These are phyloP conservation scores for Sinella curviseta DNA, from an alignment of 1,140 invertebrate species.

Conservation along the genomic window DNA sequence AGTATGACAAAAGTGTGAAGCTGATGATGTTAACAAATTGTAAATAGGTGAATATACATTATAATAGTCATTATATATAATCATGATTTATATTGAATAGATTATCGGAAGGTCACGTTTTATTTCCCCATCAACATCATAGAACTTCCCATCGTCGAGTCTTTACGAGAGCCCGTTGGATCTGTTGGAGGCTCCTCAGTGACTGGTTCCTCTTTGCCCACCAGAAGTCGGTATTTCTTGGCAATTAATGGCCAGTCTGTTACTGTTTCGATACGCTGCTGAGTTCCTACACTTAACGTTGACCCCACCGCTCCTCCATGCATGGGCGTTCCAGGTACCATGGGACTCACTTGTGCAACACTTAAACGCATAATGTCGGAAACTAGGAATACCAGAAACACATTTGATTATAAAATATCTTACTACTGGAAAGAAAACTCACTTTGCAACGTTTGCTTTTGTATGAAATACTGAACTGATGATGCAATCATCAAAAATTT, in stretches of 20 bases:
- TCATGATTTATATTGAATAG: background rate
- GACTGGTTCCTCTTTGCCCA: constrained; percentile 62
- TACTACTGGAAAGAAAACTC: background rate
- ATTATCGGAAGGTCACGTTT: background rate
- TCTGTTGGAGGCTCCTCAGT: background rate
- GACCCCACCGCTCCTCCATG: constrained; percentile 61
- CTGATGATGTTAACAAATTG: no score
- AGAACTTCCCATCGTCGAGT: background rate
- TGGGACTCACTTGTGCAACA: constrained; percentile 45
- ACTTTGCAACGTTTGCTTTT: no score
- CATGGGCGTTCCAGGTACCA: constrained; percentile 64
- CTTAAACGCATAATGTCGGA: constrained; percentile 45
- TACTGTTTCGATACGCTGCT: constrained; percentile 78
- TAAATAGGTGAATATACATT: no score
- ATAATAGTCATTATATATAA: no score
- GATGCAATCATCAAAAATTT: constrained; percentile 3
- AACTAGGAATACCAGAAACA: constrained; percentile 35
- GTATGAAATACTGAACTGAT: no score
- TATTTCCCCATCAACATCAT: constrained; percentile 11
- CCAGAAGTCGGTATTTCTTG: constrained; percentile 80
- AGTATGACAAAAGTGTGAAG: no score
- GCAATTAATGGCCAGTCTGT: constrained; percentile 87
- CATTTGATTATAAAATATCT: background rate
- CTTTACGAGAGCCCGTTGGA: background rate
- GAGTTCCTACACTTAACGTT: constrained; percentile 73